Conservation (phyloP, 1,140 invertebrate genomes). For the Tetranychus cinnabarinus region DNA sequence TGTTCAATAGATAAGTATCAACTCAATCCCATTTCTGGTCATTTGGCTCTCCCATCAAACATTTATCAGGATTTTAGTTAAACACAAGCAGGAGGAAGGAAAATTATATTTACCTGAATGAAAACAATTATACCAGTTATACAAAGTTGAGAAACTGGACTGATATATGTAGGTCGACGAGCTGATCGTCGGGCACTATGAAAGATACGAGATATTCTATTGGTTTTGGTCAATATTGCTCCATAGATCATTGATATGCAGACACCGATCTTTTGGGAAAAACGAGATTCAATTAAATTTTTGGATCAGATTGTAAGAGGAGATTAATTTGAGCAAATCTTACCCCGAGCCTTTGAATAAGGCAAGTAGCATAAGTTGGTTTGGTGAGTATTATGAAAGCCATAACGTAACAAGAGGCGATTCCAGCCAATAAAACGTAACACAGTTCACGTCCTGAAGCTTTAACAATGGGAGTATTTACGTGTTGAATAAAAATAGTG, state of each 20-base stretch:
- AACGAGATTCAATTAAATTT: background rate
- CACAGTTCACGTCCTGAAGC: conserved; percentile 69
- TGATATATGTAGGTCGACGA: conserved; percentile 68
- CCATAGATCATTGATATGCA: conserved; percentile 79
- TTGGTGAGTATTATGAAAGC: conserved; percentile 56
- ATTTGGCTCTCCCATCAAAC: too few relatives aligned
- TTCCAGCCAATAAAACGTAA: conserved; percentile 57
- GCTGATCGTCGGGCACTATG: conserved; percentile 62
- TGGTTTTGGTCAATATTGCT: conserved; percentile 70
- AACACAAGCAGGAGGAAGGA: too few relatives aligned
- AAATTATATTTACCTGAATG: conserved; percentile 22
- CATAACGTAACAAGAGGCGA: conserved; percentile 64
- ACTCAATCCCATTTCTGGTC: too few relatives aligned
- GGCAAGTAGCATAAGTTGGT: conserved; percentile 21
- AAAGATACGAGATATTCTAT: conserved; percentile 72
- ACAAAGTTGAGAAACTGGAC: conserved; percentile 46
- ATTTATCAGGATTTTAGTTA: too few relatives aligned
- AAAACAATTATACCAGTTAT: conserved; percentile 37
- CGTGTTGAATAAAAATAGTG: conserved; percentile 33
- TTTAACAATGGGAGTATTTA: conserved; percentile 64
- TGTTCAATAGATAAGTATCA: too few relatives aligned
- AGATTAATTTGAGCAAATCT: background rate
- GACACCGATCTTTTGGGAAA: conserved; percentile 32
- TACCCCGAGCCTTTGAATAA: conserved; percentile 28
- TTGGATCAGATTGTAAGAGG: background rate